Conservation (phyloP, 2,797 vertebrate genomes). For the Hafferia zeledoni region DNA sequence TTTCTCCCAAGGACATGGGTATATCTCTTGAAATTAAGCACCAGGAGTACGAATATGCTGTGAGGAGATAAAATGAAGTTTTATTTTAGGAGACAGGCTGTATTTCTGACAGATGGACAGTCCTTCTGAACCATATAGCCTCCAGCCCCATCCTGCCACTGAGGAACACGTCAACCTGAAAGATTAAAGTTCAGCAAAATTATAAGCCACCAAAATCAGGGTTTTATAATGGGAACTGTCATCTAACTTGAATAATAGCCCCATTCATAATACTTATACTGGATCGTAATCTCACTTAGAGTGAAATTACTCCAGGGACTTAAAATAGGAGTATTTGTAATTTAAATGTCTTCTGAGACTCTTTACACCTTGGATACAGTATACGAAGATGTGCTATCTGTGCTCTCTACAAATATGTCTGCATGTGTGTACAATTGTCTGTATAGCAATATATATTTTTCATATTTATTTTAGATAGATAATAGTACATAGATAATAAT, state of each 20-base stretch:
- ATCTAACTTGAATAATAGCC: constrained; percentile 39
- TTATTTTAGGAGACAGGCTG: constrained; percentile 18
- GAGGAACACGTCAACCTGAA: background rate
- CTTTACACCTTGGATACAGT: background rate
- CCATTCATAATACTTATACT: constrained; percentile 52
- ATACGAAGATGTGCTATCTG: background rate
- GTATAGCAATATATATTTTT: background rate
- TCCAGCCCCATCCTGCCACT: constrained; percentile 5
- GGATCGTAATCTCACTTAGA: constrained; percentile 59
- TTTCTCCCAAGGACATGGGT: background rate
- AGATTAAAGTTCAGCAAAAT: constrained; percentile 62
- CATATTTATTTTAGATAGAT: background rate
- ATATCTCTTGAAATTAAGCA: background rate
- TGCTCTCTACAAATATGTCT: fast-evolving
- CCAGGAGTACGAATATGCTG: background rate
- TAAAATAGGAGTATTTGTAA: constrained; percentile 46
- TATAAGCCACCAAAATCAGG: constrained; percentile 26
- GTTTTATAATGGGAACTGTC: constrained; percentile 49
- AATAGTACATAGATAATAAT: background rate
- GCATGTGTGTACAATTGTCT: background rate
- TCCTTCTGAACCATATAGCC: background rate
- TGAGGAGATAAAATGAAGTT: background rate
- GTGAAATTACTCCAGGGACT: constrained; percentile 28
- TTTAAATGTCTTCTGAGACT: constrained; percentile 13
- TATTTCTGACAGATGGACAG: constrained; percentile 19